Evolutionary conservation across 2,888 invertebrate genomes (phyloP).

Genomic region (Sphecodes monilicornis): DNA sequence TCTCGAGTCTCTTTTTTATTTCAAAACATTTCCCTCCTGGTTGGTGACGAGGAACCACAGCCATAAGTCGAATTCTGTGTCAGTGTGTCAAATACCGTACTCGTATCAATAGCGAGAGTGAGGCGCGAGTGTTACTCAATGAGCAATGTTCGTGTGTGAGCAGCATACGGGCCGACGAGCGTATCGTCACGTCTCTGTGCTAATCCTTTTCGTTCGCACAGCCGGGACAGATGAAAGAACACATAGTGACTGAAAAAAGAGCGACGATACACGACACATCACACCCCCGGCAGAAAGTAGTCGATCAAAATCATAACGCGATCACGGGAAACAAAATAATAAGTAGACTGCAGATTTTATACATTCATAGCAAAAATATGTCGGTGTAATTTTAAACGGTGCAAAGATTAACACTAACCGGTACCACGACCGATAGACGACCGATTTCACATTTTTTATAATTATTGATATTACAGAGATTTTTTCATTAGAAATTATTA

Average conservation of each 20-base stretch:
- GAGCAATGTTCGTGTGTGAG: constrained; percentile 60
- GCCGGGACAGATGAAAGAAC: not conserved
- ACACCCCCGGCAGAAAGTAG: not conserved
- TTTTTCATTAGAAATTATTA: too few relatives aligned
- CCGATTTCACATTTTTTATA: too few relatives aligned
- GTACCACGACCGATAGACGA: too few relatives aligned
- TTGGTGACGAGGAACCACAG: not conserved
- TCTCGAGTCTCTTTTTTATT: not conserved
- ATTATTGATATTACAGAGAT: too few relatives aligned
- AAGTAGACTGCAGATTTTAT: too few relatives aligned
- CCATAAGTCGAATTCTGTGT: constrained; percentile 68
- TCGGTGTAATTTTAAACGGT: too few relatives aligned
- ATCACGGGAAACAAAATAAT: too few relatives aligned
- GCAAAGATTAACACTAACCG: too few relatives aligned
- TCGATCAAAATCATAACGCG: not conserved
- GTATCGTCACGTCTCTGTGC: constrained; percentile 13
- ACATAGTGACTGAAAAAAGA: not conserved
- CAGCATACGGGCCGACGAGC: constrained; percentile 44
- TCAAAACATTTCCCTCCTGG: not conserved
- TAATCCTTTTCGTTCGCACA: constrained; percentile 19
- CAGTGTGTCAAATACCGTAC: constrained; percentile 67
- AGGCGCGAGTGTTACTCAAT: constrained; percentile 69
- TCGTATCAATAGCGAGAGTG: constrained; percentile 72
- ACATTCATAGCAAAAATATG: too few relatives aligned
- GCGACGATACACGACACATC: not conserved